Base-by-base conservation (phyloP, 2,888 invertebrate genomes). In the Drymonia ruficornis region DNA sequence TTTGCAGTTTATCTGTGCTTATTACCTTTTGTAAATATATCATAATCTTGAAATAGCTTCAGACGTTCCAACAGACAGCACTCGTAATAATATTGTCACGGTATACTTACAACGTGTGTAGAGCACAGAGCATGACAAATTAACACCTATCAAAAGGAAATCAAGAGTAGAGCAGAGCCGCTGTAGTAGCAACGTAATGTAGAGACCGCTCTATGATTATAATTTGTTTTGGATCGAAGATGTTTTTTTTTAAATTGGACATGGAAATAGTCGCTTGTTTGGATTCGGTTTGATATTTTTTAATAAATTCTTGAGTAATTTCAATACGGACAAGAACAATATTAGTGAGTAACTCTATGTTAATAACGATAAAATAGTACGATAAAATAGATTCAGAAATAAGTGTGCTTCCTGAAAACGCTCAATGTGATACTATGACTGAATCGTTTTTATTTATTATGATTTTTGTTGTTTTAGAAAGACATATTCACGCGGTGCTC, bases 91-190 rank as follows among this genome's bases (percentile, higher is more conserved):
- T 66, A 66, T 60, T 66, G 70, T 70, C 70, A 68, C 66, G 70
- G 66, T 58, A 67, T 67, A 69, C 60, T 55, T 57, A 66, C 70
- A 73, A 72, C 63, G 61, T 63, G 73, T 69, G 72, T 73, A 72
- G 67, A 74, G 63, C 66, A 52, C 50, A 78, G 80, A 76, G 83
- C 85, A 78, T 82, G 75, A 70, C 85, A 84, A 89, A 89, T 87
- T 83, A 85, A 78, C 77, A 65, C 65, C 86, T 78, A 89, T 89
- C 89, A 89, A 87, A 89, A 87, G 73, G 80, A 88, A 88, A 89
- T 89, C 88, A 88, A 80, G 80, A 72, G 70, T 63, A 62, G 59
- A 57, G 65, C 50, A 73, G 67, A 56, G 11, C 18, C 56, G 75
- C 68, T 78, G 65, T 53, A 75, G 54, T 59, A 58, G 71, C 71